Conservation (phyloP, 2,113 vertebrate species). For the Trinectes maculatus region DNA sequence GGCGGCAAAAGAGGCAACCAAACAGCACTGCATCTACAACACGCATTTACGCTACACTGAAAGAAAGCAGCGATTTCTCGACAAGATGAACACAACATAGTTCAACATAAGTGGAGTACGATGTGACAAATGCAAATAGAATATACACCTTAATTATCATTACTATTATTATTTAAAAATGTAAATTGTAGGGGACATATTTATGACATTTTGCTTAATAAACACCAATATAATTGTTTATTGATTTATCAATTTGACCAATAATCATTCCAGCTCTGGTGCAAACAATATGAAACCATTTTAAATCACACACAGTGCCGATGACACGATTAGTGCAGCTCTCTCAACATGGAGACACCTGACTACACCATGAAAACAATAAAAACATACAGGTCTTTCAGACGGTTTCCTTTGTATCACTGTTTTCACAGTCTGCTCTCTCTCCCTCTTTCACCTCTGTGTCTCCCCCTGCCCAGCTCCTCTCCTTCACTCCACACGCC, state of each 20-base stretch:
- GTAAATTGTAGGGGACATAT: too few species aligned
- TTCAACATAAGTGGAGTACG: too few species aligned
- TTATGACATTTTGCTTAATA: too few species aligned
- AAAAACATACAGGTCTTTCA: conserved; percentile 36
- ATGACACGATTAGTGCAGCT: background rate
- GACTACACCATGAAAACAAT: conserved; percentile 11
- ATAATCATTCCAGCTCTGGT: too few species aligned
- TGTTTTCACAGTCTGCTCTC: conserved; percentile 86
- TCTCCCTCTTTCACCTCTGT: conserved; percentile 82
- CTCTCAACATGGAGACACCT: conserved; percentile 19
- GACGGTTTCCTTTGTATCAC: conserved; percentile 42
- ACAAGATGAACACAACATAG: too few species aligned
- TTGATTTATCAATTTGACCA: too few species aligned
- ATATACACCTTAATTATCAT: too few species aligned
- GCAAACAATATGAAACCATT: background rate
- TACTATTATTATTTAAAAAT: too few species aligned
- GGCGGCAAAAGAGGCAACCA: background rate
- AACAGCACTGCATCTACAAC: background rate
- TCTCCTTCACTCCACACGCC: conserved; percentile 62
- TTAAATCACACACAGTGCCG: background rate
- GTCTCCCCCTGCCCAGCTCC: conserved; percentile 64
- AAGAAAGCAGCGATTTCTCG: too few species aligned
- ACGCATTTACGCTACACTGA: too few species aligned
- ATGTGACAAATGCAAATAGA: too few species aligned
- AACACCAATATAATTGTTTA: too few species aligned